Evolutionary conservation across 2,797 vertebrate species (phyloP).

Genomic region (Poeciliopsis paucimaculata): DNA sequence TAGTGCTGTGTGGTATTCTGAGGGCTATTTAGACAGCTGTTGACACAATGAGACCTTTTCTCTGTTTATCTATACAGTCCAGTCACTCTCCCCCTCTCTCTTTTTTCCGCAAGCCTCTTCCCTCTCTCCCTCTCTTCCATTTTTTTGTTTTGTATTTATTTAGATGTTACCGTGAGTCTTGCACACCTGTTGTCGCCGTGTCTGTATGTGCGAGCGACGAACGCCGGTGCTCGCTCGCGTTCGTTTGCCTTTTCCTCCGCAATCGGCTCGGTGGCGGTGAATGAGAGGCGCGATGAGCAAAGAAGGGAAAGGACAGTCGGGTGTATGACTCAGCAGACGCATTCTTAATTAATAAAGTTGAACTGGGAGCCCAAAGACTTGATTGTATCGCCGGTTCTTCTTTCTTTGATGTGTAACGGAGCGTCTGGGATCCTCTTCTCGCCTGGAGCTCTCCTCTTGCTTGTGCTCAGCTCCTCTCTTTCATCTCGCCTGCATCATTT

Average conservation of each 20-base stretch:
- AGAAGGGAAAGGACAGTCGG: slow-evolving; percentile 43
- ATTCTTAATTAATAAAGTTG: slow-evolving; percentile 78
- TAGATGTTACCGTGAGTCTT: too few species aligned
- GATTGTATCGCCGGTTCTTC: slow-evolving; percentile 64
- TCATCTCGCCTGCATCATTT: slow-evolving; percentile 60
- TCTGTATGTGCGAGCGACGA: too few species aligned
- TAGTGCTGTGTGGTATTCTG: slow-evolving; percentile 70
- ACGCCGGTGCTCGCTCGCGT: slow-evolving; percentile 27
- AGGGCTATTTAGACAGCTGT: slow-evolving; percentile 81
- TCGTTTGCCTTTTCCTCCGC: slow-evolving; percentile 14
- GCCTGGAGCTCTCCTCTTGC: slow-evolving; percentile 57
- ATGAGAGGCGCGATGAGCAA: slow-evolving; percentile 50
- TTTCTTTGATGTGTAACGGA: slow-evolving; percentile 76
- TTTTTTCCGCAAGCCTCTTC: slow-evolving; percentile 21
- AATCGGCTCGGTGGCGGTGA: slow-evolving; percentile 46
- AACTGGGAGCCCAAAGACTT: slow-evolving; percentile 58
- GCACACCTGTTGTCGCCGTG: too few species aligned
- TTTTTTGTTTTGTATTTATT: slow-evolving; percentile 5
- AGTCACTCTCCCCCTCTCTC: slow-evolving; percentile 55
- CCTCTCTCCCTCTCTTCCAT: slow-evolving; percentile 38
- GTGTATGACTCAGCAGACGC: slow-evolving; percentile 61
- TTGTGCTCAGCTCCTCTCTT: slow-evolving; percentile 51
- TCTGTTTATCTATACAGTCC: slow-evolving; percentile 74
- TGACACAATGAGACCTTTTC: slow-evolving; percentile 78
- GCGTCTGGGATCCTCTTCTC: slow-evolving; percentile 65